These are phyloP conservation scores for Chaetodon trifascialis DNA, from an alignment of 2,113 vertebrate genomes.

Conservation along the genomic window DNA sequence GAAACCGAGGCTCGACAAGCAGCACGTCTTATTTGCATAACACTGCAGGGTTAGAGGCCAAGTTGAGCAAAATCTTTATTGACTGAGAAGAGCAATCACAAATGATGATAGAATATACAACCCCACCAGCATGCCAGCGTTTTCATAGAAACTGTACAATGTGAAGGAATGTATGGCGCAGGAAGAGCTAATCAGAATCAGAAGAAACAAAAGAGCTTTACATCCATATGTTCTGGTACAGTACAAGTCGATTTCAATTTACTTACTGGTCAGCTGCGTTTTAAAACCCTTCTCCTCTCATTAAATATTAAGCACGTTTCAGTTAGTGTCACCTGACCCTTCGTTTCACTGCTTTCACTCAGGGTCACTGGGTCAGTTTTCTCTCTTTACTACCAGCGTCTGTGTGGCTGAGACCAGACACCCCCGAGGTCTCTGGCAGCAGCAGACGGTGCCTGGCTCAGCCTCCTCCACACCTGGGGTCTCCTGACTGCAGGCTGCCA, in stretches of 20 bases:
- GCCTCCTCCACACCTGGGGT: slow-evolving; percentile 28
- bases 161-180: slow-evolving; percentile 78
- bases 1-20: background rate
- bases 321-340: slow-evolving; percentile 30
- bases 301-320: slow-evolving; percentile 12
- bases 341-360: background rate
- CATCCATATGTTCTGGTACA: slow-evolving; percentile 74
- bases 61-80: slow-evolving; percentile 81
- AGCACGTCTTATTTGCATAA: background rate
- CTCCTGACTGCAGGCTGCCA: slow-evolving; percentile 31
- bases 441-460: slow-evolving; percentile 67
- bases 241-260: slow-evolving; percentile 54
- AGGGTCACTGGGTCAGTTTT: slow-evolving; percentile 17
- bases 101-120: slow-evolving; percentile 77
- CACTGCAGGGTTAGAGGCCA: slow-evolving; percentile 22
- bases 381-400: slow-evolving; percentile 14
- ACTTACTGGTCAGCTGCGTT: slow-evolving; percentile 26
- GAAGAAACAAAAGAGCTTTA: slow-evolving; percentile 53
- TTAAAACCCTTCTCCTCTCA: slow-evolving; percentile 16
- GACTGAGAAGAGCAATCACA: slow-evolving; percentile 78
- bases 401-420: slow-evolving; percentile 41
- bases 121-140: slow-evolving; percentile 81
- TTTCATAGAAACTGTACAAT: slow-evolving; percentile 81
- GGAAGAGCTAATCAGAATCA: slow-evolving; percentile 54
- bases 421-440: slow-evolving; percentile 66